These are phyloP conservation scores for Coleophora deauratella DNA, from an alignment of 2,888 invertebrate genomes.

Conservation along the genomic window DNA sequence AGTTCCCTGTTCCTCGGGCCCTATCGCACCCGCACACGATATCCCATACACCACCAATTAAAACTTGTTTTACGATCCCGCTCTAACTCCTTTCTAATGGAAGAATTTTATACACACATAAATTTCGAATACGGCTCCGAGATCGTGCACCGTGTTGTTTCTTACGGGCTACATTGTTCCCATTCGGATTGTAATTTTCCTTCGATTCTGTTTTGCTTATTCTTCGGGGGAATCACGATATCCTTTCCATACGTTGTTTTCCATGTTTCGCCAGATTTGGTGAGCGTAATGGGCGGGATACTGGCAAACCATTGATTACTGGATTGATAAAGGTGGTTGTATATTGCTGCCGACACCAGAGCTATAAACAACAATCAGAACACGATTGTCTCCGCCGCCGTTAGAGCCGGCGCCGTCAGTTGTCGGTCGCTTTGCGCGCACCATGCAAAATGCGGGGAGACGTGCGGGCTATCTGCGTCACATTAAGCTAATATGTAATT, in stretches of 20 bases:
- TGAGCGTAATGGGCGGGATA: conserved; percentile 15
- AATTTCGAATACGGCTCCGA: conserved; percentile 33
- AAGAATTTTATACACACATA: conserved; percentile 38
- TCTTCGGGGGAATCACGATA: conserved; percentile 24
- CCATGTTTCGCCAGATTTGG: conserved; percentile 17
- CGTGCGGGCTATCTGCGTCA: conserved; percentile 51
- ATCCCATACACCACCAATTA: conserved; percentile 48
- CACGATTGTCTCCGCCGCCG: conserved; percentile 43
- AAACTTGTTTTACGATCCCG: conserved; percentile 46
- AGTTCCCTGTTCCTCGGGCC: conserved; percentile 18
- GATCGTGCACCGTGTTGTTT: conserved; percentile 32
- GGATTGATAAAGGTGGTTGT: conserved; percentile 15
- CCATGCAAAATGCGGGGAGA: conserved; percentile 49
- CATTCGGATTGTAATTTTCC: conserved; percentile 21
- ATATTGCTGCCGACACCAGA: conserved; percentile 11
- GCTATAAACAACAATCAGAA: conserved; percentile 41
- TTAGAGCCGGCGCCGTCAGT: conserved; percentile 33
- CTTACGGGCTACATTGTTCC: conserved; percentile 25
- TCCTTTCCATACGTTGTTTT: conserved; percentile 11
- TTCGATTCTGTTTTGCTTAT: conserved; percentile 16
- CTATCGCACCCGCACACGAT: conserved; percentile 35
- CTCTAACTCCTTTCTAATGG: conserved; percentile 41
- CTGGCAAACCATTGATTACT: conserved; percentile 15
- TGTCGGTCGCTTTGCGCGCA: conserved; percentile 36
- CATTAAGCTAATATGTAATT: conserved; percentile 72